Evolutionary conservation across 2,797 vertebrate genomes (phyloP), one percentile per base, ranked within the genome.

Genomic region (Centropyge bicolor): DNA sequence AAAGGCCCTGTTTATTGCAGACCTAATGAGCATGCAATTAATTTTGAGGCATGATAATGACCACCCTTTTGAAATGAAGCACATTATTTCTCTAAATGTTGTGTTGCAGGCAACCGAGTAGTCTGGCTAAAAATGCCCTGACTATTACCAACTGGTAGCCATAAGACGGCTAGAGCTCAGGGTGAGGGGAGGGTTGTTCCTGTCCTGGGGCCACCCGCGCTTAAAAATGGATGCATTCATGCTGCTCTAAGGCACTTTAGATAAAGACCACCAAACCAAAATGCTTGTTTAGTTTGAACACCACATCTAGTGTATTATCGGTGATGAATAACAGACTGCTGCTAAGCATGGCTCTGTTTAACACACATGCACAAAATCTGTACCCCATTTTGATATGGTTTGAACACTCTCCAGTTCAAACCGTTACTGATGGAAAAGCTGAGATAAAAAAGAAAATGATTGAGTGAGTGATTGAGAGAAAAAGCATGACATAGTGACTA

Each of bases 211-310:
- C 73, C 79, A 82, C 70, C 68, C 64, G 40, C 9, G 57, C 36
- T 70, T 45, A 36, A 72, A 31, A 76, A 80, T 60, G 56, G 61
- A 43, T 55, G 52, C 49, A 48, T 76, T 74, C 66, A 61, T 70
- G 52, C 40, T 55, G 75, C 52, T 46, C 24, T 60, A 61, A 73
- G 35, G 73, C 49, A 76, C 72, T 75, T 81, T 1, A 76, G 80
- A 74, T 82, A 66, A 82, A 86, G 74, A 74, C 60, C 76, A 76
- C 69, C 40, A 71, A 52, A 64, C 62, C 60, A 79, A 83, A 86
- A 74, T 1, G 11, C 65, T 51, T 71, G 57, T 75, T 81, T 55
- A 77, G 52, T 60, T 63, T 65, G 43, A 88, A 77, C 63, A 43
- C 62, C 20, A 54, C 63, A 82, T 81, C 16, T 3, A 48, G 12